Conservation (phyloP, 2,113 vertebrate species). For the Nerophis ophidion region DNA sequence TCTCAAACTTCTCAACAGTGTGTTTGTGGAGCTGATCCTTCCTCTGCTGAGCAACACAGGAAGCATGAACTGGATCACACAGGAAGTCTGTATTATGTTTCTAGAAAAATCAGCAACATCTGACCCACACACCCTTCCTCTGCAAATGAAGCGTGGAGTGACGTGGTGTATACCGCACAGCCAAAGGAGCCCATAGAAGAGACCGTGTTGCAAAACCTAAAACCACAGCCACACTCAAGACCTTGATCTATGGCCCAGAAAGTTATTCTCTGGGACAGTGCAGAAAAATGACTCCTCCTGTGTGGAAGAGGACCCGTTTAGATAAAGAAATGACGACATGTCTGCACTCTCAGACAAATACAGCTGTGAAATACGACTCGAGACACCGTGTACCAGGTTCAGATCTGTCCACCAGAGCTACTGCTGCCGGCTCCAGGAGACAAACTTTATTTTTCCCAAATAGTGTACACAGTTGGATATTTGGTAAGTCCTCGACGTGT, state of each 20-base stretch:
- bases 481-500: too few species aligned
- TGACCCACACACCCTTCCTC: neutral
- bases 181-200: constrained; percentile 6
- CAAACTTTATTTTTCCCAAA: neutral
- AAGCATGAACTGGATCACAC: constrained; percentile 40
- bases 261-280: constrained; percentile 9
- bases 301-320: neutral
- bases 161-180: constrained; percentile 8
- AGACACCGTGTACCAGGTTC: constrained; percentile 1
- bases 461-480: neutral
- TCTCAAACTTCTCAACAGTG: constrained; percentile 2
- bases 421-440: neutral
- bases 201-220: constrained; percentile 11
- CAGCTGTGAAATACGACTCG: constrained; percentile 30
- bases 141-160: constrained; percentile 7
- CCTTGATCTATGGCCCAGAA: neutral
- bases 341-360: constrained; percentile 25
- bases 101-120: constrained; percentile 26
- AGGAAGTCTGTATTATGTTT: constrained; percentile 47
- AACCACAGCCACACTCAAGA: constrained; percentile 5
- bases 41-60: constrained; percentile 49
- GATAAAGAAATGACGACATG: constrained; percentile 10
- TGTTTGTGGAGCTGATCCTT: constrained; percentile 38
- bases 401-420: constrained; percentile 2
- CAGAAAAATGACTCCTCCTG: constrained; percentile 13